phyloP scores from a whole-genome alignment of 2,797 vertebrate genomes.

The Odontamblyopus rebecca region DNA sequence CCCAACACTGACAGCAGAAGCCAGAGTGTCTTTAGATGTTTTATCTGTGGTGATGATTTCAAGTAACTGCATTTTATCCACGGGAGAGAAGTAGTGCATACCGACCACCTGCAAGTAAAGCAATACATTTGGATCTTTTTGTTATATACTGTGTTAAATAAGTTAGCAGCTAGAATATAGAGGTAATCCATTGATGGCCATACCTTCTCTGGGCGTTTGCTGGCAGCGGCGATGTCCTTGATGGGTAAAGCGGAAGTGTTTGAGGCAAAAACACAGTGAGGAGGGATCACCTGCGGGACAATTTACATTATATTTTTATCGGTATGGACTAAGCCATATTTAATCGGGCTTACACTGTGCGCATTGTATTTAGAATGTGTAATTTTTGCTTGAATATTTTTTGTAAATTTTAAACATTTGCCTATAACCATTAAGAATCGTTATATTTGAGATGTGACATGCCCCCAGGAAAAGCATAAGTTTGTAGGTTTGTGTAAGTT shows the following conservation, averaged over 20 bases:
- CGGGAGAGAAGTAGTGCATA: conserved; percentile 88
- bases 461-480: too few relatives aligned
- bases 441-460: too few relatives aligned
- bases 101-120: conserved; percentile 76
- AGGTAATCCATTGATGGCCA: conserved; percentile 17
- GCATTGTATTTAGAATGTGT: background rate
- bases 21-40: conserved; percentile 81
- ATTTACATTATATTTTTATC: background rate
- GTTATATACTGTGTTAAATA: background rate
- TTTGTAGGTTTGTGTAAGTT: too few relatives aligned
- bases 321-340: background rate
- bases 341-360: background rate
- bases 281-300: conserved; percentile 79
- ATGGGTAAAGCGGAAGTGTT: conserved; percentile 98
- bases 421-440: too few relatives aligned
- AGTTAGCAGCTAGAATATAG: background rate
- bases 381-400: background rate
- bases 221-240: conserved; percentile 88
- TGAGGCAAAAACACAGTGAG: conserved; percentile 93
- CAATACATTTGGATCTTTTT: background rate
- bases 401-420: background rate
- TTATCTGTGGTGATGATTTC: conserved; percentile 87
- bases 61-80: conserved; percentile 88
- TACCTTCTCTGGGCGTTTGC: conserved; percentile 96
- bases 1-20: conserved; percentile 78